Base-by-base conservation (phyloP, 1,140 invertebrate species). In the Anastatus disparis region DNA sequence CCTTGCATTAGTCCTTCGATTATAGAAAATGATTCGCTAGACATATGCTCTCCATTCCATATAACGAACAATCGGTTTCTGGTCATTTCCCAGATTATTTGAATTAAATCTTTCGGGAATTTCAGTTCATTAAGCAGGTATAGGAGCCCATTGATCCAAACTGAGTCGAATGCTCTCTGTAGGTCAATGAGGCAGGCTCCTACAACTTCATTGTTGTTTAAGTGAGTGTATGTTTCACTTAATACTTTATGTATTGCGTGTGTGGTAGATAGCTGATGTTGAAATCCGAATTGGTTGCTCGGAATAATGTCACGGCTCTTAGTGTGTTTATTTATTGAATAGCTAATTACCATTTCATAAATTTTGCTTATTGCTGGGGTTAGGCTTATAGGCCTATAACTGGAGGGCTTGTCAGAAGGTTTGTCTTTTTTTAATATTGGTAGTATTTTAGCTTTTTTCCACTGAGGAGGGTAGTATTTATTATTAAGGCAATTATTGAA, bases 141-240 rank as follows among this genome's bases (percentile, higher is more conserved):
- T 0, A 79, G 65, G 0, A 81, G 27, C 0, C 74, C 78, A 15
- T 72, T 65, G 3, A 67, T 63, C 74, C 72, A 78, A 0, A 79
- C 72, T 4, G 59, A 58, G 52, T 79, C 78, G 22, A 78, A 81
- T 1, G 78, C 76, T 46, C 77, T 79, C 55, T 78, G 72, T 2
- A 81, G 70, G 67, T 83, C 78, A 8, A 80, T 68, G n/a, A 78
- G 62, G 13, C 75, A 72, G 8, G 76, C 67, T 2, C 70, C 78
- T 6, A 77, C 76, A 35, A 64, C 72, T 48, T 75, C 56, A 8
- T 67, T 66, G 6, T 70, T 71, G n/a, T 77, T 76, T 20, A 76
- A 65, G 13, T 63, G 66, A 26, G 55, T 48, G n/a, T 61, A 63
- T 64, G 10, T 66, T 42, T 71, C 69, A 6, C 63, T 68, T 0